Conservation (phyloP, 2,113 vertebrate species). For the Ancistrus triradiatus region DNA sequence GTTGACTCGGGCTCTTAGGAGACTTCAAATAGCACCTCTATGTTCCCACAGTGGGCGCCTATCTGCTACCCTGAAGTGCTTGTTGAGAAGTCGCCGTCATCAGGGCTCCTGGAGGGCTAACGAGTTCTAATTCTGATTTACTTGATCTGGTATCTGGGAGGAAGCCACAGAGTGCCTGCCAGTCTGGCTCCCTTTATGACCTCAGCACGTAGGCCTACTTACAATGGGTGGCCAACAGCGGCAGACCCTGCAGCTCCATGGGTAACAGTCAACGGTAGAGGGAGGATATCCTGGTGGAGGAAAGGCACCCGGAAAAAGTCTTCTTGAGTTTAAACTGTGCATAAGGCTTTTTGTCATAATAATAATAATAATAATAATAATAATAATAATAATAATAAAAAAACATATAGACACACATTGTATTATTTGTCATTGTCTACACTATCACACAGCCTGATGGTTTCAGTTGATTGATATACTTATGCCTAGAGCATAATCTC, state of each 20-base stretch:
- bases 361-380: too few relatives aligned
- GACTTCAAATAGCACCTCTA: conserved; percentile 34
- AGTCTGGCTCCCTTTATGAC: conserved; percentile 73
- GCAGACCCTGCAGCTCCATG: conserved; percentile 54
- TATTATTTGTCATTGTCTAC: too few relatives aligned
- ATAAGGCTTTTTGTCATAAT: too few relatives aligned
- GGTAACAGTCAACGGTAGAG: conserved; percentile 55
- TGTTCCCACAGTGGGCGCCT: conserved; percentile 28
- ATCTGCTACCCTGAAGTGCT: conserved; percentile 27
- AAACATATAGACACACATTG: too few relatives aligned
- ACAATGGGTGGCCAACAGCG: conserved; percentile 67
- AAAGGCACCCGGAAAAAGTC: conserved; percentile 57
- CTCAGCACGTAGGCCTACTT: conserved; percentile 61
- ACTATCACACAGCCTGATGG: too few relatives aligned
- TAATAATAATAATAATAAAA: too few relatives aligned
- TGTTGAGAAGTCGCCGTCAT: conserved; percentile 54
- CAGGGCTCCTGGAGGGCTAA: conserved; percentile 64
- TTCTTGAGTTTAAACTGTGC: too few relatives aligned
- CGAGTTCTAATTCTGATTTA: conserved; percentile 70
- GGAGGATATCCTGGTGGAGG: conserved; percentile 69
- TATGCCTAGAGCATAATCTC: too few relatives aligned
- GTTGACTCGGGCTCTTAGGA: conserved; percentile 30
- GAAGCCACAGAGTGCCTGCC: conserved; percentile 73
- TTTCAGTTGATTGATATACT: too few relatives aligned
- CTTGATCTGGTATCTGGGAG: conserved; percentile 75